A percentile compares a stretch with the other conserved stretches of the same genome.
phyloP scores from a whole-genome alignment of 2,888 invertebrate species.

The Amphipyra tragopoginis region DNA sequence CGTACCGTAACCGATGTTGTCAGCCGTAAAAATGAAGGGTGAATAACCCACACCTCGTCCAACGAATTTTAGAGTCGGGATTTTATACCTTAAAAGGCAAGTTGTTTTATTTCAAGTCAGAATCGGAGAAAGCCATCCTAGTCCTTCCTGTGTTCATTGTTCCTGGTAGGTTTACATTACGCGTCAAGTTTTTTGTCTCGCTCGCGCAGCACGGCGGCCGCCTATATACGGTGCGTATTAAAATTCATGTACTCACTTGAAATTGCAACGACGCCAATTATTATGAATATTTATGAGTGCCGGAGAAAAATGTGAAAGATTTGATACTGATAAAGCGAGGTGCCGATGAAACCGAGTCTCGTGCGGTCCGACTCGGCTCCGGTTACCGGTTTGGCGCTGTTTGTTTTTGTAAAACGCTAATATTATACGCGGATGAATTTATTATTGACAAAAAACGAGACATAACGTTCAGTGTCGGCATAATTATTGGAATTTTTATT shows the following conservation, averaged over 20 bases:
- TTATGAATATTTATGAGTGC: conserved; percentile 79
- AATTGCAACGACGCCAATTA: conserved; percentile 69
- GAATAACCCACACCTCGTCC: conserved; percentile 39
- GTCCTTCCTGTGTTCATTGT: conserved; percentile 65
- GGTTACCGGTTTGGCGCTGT: conserved; percentile 61
- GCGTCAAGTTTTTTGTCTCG: conserved; percentile 65
- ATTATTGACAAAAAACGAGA: conserved; percentile 52
- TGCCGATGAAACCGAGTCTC: conserved; percentile 65
- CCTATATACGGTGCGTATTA: conserved; percentile 73
- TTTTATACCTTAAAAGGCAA: conserved; percentile 46
- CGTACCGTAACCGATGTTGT: conserved; percentile 24
- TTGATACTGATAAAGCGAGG: conserved; percentile 72
- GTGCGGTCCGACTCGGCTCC: conserved; percentile 41
- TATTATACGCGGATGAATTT: conserved; percentile 55
- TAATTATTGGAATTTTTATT: conserved; percentile 50
- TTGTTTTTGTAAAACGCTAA: conserved; percentile 67
- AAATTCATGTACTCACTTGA: conserved; percentile 75
- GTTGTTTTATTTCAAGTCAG: conserved; percentile 43
- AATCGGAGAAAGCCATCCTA: conserved; percentile 57
- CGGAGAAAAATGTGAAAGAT: conserved; percentile 71
- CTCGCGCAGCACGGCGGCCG: conserved; percentile 41
- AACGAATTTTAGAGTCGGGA: conserved; percentile 43
- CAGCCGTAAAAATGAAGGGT: conserved; percentile 45
- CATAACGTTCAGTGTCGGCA: conserved; percentile 25
- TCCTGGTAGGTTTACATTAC: conserved; percentile 56